Percentiles rank a stretch among this genome's conserved stretches.
Conservation (phyloP, 2,797 vertebrate species). For the Melanotaenia pygmaea region DNA sequence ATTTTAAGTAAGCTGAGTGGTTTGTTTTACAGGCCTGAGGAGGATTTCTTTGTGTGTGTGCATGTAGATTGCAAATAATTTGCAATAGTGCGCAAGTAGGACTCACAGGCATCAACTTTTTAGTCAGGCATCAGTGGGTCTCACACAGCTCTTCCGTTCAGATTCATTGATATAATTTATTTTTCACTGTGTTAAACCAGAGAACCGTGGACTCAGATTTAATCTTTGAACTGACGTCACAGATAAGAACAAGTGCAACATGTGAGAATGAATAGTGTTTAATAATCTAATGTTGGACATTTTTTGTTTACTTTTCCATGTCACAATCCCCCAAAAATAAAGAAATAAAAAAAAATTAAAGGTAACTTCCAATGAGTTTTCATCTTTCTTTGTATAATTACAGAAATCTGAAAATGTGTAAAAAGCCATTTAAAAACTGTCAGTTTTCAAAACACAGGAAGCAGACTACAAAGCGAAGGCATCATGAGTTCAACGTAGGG, state of each 20-base stretch:
- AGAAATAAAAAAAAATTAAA: not conserved
- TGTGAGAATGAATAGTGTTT: not conserved
- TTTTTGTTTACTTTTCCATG: constrained; percentile 1
- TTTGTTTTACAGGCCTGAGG: constrained; percentile 28
- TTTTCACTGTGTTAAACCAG: too few species aligned
- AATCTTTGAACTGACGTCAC: not conserved
- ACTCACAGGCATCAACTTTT: constrained; percentile 24
- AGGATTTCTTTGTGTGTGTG: constrained; percentile 31
- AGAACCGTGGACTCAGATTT: not conserved
- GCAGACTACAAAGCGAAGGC: too few species aligned
- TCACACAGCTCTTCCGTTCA: constrained; percentile 2
- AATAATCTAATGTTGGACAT: not conserved
- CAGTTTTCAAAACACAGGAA: not conserved
- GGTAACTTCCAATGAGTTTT: not conserved
- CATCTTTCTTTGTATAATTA: too few species aligned
- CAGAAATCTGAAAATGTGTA: too few species aligned
- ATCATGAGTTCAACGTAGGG: too few species aligned
- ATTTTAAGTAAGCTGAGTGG: constrained; percentile 29
- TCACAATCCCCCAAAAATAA: not conserved
- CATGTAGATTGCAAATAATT: constrained; percentile 14
- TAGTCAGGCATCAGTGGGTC: constrained; percentile 17
- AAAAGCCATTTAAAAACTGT: not conserved
- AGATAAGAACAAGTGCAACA: not conserved
- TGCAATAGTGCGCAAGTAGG: constrained; percentile 23
- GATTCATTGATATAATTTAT: too few species aligned